Evolutionary conservation across 1,140 invertebrate genomes (phyloP), one percentile per base, ranked within the genome.

Genomic region (Papilio aristodemus): DNA sequence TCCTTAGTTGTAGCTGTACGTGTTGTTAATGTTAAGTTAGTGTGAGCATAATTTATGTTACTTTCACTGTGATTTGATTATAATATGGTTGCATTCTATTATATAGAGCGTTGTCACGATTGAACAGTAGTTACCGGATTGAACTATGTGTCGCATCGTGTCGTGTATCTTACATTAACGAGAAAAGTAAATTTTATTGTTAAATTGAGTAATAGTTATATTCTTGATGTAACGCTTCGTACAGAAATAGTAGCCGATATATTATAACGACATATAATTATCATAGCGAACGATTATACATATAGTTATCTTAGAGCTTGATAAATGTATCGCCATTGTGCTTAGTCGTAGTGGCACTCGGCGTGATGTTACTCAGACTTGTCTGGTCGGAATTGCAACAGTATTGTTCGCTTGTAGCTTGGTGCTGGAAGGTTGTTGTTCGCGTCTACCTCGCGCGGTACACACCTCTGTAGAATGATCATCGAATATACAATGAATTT

Each of bases 311-410:
- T 88, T 87, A 89, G 88, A 80, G 89, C 87, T 91, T 90, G 80
- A 89, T 91, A 79, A 87, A 84, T 89, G 83, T 90, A 87, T 85
- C 79, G 87, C 89, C 87, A 88, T 87, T 91, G 89, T 91, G 87
- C 87, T 89, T 91, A 89, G 87, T 85, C 82, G 85, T 84, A 77
- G 85, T 86, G 77, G 85, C 83, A 81, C 80, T 86, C 87, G 87
- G 86, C 84, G 85, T 85, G 84, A 85, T 87, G 81, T 87, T 85
- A 85, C 85, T 86, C 85, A 78, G 81, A 80, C 79, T 57, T 86
- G 77, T 85, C 78, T 82, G 82, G 76, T 86, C 76, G 73, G 74
- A 74, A 78, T 82, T 83, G 62, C 39, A 25, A 27, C 19, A 17
- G 36, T 63, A 22, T 22, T 43, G 62, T 41, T 25, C 19, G 63